Conservation (phyloP, 2,797 vertebrate genomes). For the Dermochelys coriacea region DNA sequence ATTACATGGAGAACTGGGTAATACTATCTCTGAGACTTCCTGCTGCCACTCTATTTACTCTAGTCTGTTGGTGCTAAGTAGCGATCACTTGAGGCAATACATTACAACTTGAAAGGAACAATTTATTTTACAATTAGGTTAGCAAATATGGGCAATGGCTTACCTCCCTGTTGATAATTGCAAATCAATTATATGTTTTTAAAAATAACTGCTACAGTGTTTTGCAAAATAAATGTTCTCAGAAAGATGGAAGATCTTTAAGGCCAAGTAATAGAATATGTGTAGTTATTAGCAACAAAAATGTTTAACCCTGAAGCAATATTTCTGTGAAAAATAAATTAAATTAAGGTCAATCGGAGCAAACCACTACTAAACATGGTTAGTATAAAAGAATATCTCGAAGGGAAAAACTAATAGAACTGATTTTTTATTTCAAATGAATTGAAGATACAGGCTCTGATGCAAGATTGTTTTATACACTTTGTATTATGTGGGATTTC, state of each 20-base stretch:
- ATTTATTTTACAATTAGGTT: constrained; percentile 80
- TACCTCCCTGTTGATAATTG: constrained; percentile 76
- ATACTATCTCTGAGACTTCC: constrained; percentile 52
- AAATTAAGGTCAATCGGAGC: constrained; percentile 71
- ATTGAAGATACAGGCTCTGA: constrained; percentile 9
- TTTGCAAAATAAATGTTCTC: constrained; percentile 41
- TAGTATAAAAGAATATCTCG: constrained; percentile 52
- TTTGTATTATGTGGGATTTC: background rate
- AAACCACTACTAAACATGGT: constrained; percentile 60
- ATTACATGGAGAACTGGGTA: constrained; percentile 18
- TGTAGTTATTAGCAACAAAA: constrained; percentile 57
- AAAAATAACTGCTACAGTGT: constrained; percentile 62
- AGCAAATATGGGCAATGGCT: constrained; percentile 64
- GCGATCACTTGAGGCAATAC: constrained; percentile 69
- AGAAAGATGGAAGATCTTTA: constrained; percentile 33
- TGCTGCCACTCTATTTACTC: constrained; percentile 68
- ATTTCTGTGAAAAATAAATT: constrained; percentile 66
- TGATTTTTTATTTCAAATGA: constrained; percentile 57
- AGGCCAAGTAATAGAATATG: constrained; percentile 20
- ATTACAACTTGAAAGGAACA: constrained; percentile 76
- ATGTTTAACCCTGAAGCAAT: constrained; percentile 58
- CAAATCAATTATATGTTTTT: constrained; percentile 78
- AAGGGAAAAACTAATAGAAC: constrained; percentile 35
- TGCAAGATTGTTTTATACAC: background rate
- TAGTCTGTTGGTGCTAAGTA: constrained; percentile 68